Percentiles rank a stretch among this genome's conserved stretches.
Evolutionary conservation across 2,113 vertebrate genomes (phyloP).

Genomic region (Prionailurus bengalensis): DNA sequence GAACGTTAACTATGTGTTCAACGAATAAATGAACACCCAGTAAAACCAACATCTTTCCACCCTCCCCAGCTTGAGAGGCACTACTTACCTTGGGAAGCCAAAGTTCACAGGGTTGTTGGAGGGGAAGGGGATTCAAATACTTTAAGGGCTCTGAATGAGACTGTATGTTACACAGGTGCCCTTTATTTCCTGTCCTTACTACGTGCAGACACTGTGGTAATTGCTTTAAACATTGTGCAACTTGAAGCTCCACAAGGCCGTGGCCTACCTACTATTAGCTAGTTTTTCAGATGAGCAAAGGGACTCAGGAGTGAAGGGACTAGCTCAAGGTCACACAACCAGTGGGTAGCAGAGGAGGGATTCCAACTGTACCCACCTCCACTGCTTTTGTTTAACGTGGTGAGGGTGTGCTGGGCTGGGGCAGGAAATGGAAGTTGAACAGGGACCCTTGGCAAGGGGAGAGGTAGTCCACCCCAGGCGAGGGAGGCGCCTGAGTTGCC

Average conservation of each 20-base stretch:
- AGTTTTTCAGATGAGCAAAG: conserved; percentile 45
- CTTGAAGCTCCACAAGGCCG: conserved; percentile 7
- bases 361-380: not conserved
- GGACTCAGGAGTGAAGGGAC: conserved; percentile 39
- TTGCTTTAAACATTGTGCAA: not conserved
- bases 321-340: conserved; percentile 53
- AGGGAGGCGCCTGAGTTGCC: conserved; percentile 43
- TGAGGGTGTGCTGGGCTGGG: not conserved
- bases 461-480: not conserved
- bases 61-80: not conserved
- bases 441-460: not conserved
- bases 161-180: not conserved
- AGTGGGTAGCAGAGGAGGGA: not conserved
- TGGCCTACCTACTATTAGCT: not conserved
- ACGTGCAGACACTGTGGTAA: not conserved
- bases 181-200: not conserved
- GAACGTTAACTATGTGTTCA: not conserved
- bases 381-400: conserved; percentile 11
- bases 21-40: conserved; percentile 19
- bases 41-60: not conserved
- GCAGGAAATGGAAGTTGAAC: conserved; percentile 16
- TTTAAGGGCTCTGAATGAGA: not conserved
- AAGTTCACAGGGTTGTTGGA: not conserved
- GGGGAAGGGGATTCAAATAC: not conserved
- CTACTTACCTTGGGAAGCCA: conserved; percentile 54